Evolutionary conservation across 2,797 vertebrate species (phyloP), one percentile per base, ranked within the genome.

Genomic region (Phoxinus dragarum): DNA sequence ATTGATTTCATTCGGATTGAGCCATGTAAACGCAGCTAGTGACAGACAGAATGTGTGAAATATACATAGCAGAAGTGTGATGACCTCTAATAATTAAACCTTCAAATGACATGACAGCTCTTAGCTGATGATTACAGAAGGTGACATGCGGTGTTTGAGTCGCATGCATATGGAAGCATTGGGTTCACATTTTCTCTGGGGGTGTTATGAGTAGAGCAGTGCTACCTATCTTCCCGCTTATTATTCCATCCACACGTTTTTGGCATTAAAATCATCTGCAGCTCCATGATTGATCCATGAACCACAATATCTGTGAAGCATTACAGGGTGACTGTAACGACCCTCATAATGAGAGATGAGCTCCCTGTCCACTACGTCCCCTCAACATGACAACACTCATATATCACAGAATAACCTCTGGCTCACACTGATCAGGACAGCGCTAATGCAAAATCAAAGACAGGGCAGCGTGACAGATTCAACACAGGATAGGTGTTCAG

Each of bases 361-460:
- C 78, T n/a, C 19, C 36, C 12, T 44, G 38, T 76, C 42, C 40
- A 76, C 76, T 44, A 16, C 10, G 44, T 38, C 66, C 19, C 47
- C 73, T 23, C 66, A 66, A n/a, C 61, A 80, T 61, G 34, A 59
- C 64, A 85, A 21, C 69, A 78, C 42, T 81, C 38, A 61, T 87
- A 88, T 44, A 86, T 80, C 84, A 79, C 31, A 64, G 49, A 59
- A 40, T 76, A 79, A 71, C 61, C 71, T 69, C 52, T 56, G 40
- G 21, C 27, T 44, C 81, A 31, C 9, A 56, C 47, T 61, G 86
- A 82, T 79, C 85, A 80, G 69, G 72, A 38, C 47, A 79, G 79
- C 44, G 67, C 54, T 87, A 76, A 91, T 88, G 79, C 83, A 75
- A 84, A 86, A 88, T 86, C 78, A 87, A 85, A 86, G 82, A 47